Evolutionary conservation across 2,888 invertebrate species (phyloP), one percentile per base, ranked within the genome.

Genomic region (Cerastoderma edule): DNA sequence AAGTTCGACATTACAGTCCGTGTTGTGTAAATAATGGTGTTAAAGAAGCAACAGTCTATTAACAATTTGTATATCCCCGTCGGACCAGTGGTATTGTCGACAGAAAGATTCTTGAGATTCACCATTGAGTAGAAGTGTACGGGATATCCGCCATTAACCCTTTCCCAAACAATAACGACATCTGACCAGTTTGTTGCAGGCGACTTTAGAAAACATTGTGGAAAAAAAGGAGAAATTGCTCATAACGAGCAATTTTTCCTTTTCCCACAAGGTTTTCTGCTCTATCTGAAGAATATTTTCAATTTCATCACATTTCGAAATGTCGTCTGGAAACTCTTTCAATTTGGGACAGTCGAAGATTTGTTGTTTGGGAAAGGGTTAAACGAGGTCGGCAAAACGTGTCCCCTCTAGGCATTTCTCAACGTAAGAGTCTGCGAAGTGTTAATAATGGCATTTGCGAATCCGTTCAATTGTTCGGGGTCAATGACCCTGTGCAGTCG

Each of bases 151-250:
- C n/a, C n/a, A n/a, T n/a, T n/a, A n/a, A n/a, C n/a, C n/a, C n/a
- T n/a, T n/a, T n/a, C n/a, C n/a, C n/a, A n/a, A n/a, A n/a, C n/a
- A n/a, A n/a, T n/a, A n/a, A n/a, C n/a, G n/a, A n/a, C n/a, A n/a
- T n/a, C n/a, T n/a, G n/a, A n/a, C n/a, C n/a, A n/a, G n/a, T n/a
- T n/a, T n/a, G n/a, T n/a, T n/a, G n/a, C n/a, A n/a, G n/a, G n/a
- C n/a, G n/a, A n/a, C n/a, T n/a, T n/a, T n/a, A 13, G 50, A 50
- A 50, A 50, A 50, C 50, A 50, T 13, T 50, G 50, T 50, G 28
- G 19, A 27, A 54, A 16, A 39, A 39, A 54, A 54, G 54, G 54
- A 54, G 54, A 54, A 54, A 54, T 5, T 54, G 54, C 54, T 22
- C 6, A 19, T 54, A 19, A 27, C 19, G 6, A 54, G 54, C 28